Base-by-base conservation (phyloP, 2,797 vertebrate genomes). In the Hippopotamyrus pictus region DNA sequence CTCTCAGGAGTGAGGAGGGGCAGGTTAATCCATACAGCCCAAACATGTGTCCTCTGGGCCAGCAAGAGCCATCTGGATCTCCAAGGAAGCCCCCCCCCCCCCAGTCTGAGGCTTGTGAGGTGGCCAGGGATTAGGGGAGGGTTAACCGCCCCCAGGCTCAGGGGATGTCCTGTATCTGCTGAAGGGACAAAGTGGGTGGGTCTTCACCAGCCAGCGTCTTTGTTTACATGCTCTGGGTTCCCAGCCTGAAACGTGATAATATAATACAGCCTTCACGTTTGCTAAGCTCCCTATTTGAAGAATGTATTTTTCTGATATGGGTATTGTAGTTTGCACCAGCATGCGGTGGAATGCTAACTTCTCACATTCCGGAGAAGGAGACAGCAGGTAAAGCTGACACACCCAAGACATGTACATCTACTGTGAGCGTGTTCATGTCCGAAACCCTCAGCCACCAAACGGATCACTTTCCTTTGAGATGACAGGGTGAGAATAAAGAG, bases 81-180 rank as follows among this genome's bases (percentile, higher is more conserved):
- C 22, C 92, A 93, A 93, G 93, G 89, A 92, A 92, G n/a, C 92
- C 92, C 50, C 50, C 91, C 50, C 50, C 91, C 91, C 14, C 41
- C 76, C 7, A 89, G 59, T 90, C 92, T 93, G 91, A 93, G 93
- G 94, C 92, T 92, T 93, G 5, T 73, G 29, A 37, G 65, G 65
- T 73, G 65, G 12, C 29, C 65, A 12, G 25, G 29, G 9, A 33
- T 73, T 73, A 73, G 12, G 65, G 65, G 65, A 25, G 79, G 79
- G 19, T 83, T 69, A 33, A 12, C 22, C 11, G 3, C 65, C 12
- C 69, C 3, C 69, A 12, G 2, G 14, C 33, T 19, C 69, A 19
- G 69, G 5, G 69, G 69, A 33, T 37, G 33, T 17, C 25, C 25
- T 17, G 1, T 33, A 12, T 41, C 69, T 41, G 69, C 69, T 76